A percentile compares a stretch with the other conserved stretches of the same genome.
Evolutionary conservation across 2,888 invertebrate genomes (phyloP).

Genomic region (Parelbella ahira): DNA sequence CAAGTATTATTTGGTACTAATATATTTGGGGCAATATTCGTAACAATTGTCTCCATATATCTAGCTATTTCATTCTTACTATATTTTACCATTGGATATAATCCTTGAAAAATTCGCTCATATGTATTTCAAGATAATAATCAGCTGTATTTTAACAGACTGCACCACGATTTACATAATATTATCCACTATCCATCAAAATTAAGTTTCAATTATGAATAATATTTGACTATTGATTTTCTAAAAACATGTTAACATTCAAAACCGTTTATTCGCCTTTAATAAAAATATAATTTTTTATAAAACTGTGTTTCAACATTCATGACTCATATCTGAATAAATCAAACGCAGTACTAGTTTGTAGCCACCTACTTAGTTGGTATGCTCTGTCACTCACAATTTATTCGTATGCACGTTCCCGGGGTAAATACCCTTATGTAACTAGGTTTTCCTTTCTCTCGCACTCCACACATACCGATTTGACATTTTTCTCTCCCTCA

Average conservation of each 20-base stretch:
- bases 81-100: too few relatives aligned
- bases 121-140: too few relatives aligned
- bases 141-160: too few relatives aligned
- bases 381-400: constrained; percentile 10
- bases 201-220: too few relatives aligned
- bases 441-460: constrained; percentile 37
- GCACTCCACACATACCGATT: constrained; percentile 50
- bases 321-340: not conserved
- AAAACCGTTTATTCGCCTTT: constrained; percentile 1
- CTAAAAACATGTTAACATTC: constrained; percentile 2
- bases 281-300: not conserved
- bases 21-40: too few relatives aligned
- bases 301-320: not conserved
- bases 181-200: too few relatives aligned
- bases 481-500: constrained; percentile 51
- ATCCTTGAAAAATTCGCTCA: too few relatives aligned
- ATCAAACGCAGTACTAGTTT: not conserved
- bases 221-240: too few relatives aligned
- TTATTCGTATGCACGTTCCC: constrained; percentile 12
- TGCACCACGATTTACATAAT: too few relatives aligned
- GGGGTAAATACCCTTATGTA: constrained; percentile 27
- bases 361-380: not conserved
- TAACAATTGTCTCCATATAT: too few relatives aligned
- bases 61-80: too few relatives aligned
- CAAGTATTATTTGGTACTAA: too few relatives aligned